Percentiles rank a stretch among this genome's conserved stretches.
Conservation (phyloP, 2,113 vertebrate species). For the Eretmochelys imbricata region DNA sequence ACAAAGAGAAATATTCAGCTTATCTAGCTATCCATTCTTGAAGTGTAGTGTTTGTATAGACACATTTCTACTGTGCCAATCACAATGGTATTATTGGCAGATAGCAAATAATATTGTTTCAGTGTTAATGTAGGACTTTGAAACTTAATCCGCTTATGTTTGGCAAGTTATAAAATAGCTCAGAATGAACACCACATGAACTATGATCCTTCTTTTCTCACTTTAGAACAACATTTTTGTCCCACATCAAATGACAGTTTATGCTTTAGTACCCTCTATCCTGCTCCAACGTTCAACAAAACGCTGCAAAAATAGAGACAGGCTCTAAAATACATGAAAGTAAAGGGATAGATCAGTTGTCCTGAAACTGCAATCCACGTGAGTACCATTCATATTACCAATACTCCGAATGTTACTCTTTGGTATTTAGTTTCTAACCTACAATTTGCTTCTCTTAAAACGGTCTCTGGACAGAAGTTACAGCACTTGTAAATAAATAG, state of each 20-base stretch:
- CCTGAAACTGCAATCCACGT: background rate
- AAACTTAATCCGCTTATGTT: background rate
- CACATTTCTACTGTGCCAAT: background rate
- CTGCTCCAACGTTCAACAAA: background rate
- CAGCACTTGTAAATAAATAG: background rate
- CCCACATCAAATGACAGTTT: background rate
- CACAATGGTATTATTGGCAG: background rate
- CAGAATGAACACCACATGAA: background rate
- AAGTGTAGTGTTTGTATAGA: background rate
- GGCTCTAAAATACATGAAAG: background rate
- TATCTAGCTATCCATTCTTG: background rate
- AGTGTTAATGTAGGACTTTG: background rate
- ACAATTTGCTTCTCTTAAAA: background rate
- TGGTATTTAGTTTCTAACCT: background rate
- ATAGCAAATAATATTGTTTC: background rate
- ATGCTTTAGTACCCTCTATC: too few relatives aligned
- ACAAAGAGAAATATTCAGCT: background rate
- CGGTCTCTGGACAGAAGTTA: background rate
- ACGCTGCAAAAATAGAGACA: background rate
- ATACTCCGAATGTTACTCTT: background rate
- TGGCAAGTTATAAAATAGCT: background rate
- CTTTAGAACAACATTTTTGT: too few relatives aligned
- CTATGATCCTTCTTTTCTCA: background rate
- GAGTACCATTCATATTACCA: background rate
- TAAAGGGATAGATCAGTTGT: background rate